Evolutionary conservation across 2,113 vertebrate species (phyloP).

Genomic region (Syrmaticus mikado): DNA sequence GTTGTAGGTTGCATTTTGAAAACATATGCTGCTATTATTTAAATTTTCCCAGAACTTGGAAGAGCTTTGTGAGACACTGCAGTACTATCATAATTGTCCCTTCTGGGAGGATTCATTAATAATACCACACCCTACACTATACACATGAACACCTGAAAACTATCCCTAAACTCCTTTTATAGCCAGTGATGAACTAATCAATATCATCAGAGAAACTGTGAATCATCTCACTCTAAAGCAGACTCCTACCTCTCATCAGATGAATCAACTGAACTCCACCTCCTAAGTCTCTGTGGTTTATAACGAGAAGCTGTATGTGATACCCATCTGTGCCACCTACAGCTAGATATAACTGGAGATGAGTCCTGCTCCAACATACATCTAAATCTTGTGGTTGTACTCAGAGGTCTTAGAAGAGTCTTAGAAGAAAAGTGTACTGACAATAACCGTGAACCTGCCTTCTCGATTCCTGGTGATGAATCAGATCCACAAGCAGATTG

Average conservation of each 20-base stretch:
- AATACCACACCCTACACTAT: not conserved
- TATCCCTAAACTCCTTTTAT: not conserved
- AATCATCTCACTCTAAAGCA: constrained; percentile 14
- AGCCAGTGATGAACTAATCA: not conserved
- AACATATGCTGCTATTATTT: not conserved
- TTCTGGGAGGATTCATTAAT: not conserved
- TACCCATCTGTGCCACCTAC: not conserved
- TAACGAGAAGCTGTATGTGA: not conserved
- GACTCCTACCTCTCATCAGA: not conserved
- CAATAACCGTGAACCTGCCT: not conserved
- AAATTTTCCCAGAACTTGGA: not conserved
- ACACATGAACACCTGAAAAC: not conserved
- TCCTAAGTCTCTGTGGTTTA: not conserved
- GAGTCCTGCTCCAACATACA: not conserved
- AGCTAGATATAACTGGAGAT: not conserved
- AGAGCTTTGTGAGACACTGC: not conserved
- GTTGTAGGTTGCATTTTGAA: not conserved
- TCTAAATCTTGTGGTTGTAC: not conserved
- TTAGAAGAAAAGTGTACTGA: not conserved
- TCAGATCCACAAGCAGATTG: not conserved
- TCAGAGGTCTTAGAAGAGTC: not conserved
- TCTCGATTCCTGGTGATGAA: not conserved
- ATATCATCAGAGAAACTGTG: not conserved
- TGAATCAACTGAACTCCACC: not conserved
- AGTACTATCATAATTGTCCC: not conserved